phyloP scores from a whole-genome alignment of 2,888 invertebrate species.

The Oscheius myriophilus region DNA sequence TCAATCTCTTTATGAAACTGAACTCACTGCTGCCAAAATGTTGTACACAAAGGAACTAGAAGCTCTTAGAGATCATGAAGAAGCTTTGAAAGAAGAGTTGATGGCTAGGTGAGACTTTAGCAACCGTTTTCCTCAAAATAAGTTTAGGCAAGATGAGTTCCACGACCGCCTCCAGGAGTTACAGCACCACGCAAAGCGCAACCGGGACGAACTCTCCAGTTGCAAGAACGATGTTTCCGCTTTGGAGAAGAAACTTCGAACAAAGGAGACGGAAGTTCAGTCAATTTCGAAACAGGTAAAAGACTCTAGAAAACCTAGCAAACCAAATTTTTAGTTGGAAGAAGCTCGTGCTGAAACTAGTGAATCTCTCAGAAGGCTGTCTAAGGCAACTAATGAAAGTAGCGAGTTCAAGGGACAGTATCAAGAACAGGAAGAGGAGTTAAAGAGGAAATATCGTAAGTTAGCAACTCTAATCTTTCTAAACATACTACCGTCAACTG shows the following conservation, averaged over 20 bases:
- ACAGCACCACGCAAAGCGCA: slow-evolving; percentile 64
- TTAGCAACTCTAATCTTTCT: too few species aligned
- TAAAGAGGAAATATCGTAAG: slow-evolving; percentile 56
- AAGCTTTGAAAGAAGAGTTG: slow-evolving; percentile 68
- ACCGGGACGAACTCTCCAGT: slow-evolving; percentile 63
- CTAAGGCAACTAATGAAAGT: slow-evolving; percentile 46
- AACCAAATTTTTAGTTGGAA: slow-evolving; percentile 54
- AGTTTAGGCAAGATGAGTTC: slow-evolving; percentile 69
- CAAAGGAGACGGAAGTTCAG: slow-evolving; percentile 67
- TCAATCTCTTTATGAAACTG: slow-evolving; percentile 69
- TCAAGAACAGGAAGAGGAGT: slow-evolving; percentile 61
- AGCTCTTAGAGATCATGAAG: slow-evolving; percentile 69
- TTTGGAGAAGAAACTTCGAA: slow-evolving; percentile 64
- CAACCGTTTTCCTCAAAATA: background rate
- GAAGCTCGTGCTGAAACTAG: slow-evolving; percentile 63
- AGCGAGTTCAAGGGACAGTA: slow-evolving; percentile 50
- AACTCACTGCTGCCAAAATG: slow-evolving; percentile 69
- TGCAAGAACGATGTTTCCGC: slow-evolving; percentile 68
- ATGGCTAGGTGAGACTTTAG: slow-evolving; percentile 55
- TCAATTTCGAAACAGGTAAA: slow-evolving; percentile 64
- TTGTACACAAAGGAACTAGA: slow-evolving; percentile 68
- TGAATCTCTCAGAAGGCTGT: slow-evolving; percentile 55
- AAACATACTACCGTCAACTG: too few species aligned
- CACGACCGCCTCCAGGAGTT: slow-evolving; percentile 69
- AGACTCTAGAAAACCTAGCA: background rate